Evolutionary conservation across 2,888 invertebrate species (phyloP).

Genomic region (Dasysyrphus albostriatus): DNA sequence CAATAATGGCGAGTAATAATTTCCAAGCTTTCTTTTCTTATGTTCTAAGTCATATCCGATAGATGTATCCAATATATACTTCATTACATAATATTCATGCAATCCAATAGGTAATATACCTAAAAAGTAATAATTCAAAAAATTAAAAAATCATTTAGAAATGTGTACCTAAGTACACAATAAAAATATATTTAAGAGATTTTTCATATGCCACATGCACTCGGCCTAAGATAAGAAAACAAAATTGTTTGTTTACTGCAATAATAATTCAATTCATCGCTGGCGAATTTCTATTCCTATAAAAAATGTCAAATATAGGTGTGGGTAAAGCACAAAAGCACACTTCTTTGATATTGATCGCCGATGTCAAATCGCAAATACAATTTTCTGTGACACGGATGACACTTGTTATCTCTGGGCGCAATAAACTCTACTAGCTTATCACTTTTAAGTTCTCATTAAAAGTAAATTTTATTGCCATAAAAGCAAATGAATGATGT

Average conservation of each 20-base stretch:
- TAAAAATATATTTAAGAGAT: background rate
- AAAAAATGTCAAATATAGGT: background rate
- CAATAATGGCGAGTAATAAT: too few species aligned
- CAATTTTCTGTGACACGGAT: conserved; percentile 78
- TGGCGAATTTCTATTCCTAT: background rate
- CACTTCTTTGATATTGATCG: conserved; percentile 61
- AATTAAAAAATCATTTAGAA: too few species aligned
- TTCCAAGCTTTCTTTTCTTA: too few species aligned
- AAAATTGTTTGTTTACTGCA: background rate
- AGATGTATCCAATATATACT: too few species aligned
- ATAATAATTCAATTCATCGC: background rate
- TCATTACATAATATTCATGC: too few species aligned
- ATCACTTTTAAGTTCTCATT: conserved; percentile 79
- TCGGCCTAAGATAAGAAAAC: background rate
- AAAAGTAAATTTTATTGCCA: conserved; percentile 81
- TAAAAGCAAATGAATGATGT: conserved; percentile 61
- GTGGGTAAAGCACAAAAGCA: conserved; percentile 41
- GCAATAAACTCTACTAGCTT: conserved; percentile 80
- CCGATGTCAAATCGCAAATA: conserved; percentile 57
- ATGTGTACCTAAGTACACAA: too few species aligned
- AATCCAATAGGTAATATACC: too few species aligned
- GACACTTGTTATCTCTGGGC: conserved; percentile 81
- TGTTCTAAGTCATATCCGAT: too few species aligned
- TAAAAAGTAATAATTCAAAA: too few species aligned
- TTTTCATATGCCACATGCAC: background rate